Evolutionary conservation across 2,888 invertebrate genomes (phyloP), one percentile per base, ranked within the genome.

Genomic region (Megastigmus dorsalis): DNA sequence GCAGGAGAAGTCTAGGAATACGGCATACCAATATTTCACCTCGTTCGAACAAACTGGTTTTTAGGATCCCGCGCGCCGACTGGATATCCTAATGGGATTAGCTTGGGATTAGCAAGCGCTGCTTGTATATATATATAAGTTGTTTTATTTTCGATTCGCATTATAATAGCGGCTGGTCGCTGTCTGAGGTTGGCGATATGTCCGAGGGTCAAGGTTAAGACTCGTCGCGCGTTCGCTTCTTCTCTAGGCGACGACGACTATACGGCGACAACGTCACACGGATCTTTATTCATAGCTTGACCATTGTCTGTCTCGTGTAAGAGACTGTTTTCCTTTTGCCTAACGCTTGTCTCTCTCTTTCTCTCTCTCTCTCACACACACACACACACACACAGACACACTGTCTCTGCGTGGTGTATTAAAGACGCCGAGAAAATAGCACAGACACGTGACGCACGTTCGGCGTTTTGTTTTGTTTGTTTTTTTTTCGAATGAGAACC

Each of bases 231-330:
- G n/a, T 63, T 63, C 18, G 7, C 50, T 63, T 48, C 33, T 45
- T 15, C 26, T n/a, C n/a, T n/a, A 9, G 18, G 43, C 28, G 30
- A 48, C 33, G 33, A 48, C 33, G 33, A 48, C 18, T n/a, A 10
- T 18, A 13, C 26, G 43, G 13, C 43, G n/a, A n/a, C n/a, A n/a
- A n/a, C n/a, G n/a, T n/a, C n/a, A n/a, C n/a, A n/a, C n/a, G 63
- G n/a, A 63, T 50, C 63, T 62, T 63, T 63, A 63, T 63, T 63
- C 63, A 63, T 63, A 50, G 38, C 50, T 63, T 38, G 48, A 50
- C 36, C 63, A 63, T 63, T 63, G 63, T 63, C 15, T 48, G n/a
- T n/a, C n/a, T n/a, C n/a, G n/a, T 13, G 41, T 13, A 13, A 5
- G 13, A 41, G n/a, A 41, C 13, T 9, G 13, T 41, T 41, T 41